Evolutionary conservation across 2,888 invertebrate species (phyloP).

Genomic region (Acleris literana): DNA sequence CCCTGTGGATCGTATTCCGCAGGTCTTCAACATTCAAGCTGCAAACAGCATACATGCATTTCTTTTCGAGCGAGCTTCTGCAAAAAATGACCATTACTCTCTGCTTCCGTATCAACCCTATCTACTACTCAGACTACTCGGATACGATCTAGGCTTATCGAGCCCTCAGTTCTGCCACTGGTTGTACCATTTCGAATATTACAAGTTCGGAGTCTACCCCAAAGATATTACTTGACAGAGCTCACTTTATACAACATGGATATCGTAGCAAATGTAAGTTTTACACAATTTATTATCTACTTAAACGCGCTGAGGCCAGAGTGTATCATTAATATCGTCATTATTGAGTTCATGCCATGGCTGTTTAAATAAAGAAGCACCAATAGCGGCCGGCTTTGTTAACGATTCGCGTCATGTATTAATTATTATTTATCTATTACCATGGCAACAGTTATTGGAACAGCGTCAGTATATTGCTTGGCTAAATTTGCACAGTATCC

Average conservation of each 20-base stretch:
- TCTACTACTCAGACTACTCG: conserved; percentile 87
- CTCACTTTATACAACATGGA: conserved; percentile 70
- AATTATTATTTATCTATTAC: too few relatives aligned
- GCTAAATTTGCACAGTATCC: too few relatives aligned
- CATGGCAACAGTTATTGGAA: too few relatives aligned
- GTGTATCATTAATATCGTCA: conserved; percentile 21
- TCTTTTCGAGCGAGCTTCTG: conserved; percentile 61
- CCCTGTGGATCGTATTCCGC: conserved; percentile 35
- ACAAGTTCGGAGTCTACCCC: conserved; percentile 75
- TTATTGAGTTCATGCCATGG: too few relatives aligned
- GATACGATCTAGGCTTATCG: conserved; percentile 83
- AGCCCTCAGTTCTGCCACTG: conserved; percentile 68
- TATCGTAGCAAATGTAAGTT: conserved; percentile 84
- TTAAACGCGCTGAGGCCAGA: conserved; percentile 16
- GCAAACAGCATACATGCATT: conserved; percentile 75
- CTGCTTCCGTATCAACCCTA: conserved; percentile 85
- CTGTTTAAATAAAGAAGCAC: too few relatives aligned
- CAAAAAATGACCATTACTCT: conserved; percentile 80
- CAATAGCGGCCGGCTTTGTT: too few relatives aligned
- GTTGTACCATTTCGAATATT: conserved; percentile 79
- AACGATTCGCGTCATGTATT: too few relatives aligned
- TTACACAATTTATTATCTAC: conserved; percentile 17
- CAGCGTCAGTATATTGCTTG: too few relatives aligned
- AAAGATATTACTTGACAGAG: conserved; percentile 75
- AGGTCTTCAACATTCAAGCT: conserved; percentile 56